phyloP scores from a whole-genome alignment of 2,113 vertebrate species.

The Rissa tridactyla region DNA sequence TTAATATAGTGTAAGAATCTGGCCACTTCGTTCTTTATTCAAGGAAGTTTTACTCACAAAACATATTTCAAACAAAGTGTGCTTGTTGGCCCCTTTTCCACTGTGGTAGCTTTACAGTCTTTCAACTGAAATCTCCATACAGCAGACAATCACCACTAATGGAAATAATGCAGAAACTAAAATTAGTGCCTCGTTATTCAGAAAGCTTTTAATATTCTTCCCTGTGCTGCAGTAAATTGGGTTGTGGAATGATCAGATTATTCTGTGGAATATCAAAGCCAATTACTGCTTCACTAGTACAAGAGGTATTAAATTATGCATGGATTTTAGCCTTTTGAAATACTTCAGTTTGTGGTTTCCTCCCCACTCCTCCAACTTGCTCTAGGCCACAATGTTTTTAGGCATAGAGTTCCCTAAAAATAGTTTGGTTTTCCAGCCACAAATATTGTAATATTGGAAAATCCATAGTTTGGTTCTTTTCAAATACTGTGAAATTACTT shows the following conservation, averaged over 20 bases:
- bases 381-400: neutral
- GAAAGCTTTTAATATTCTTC: neutral
- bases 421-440: neutral
- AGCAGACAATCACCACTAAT: neutral
- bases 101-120: neutral
- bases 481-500: neutral
- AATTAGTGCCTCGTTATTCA: conserved; percentile 7
- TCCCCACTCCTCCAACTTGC: neutral
- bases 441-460: neutral
- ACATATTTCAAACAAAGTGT: neutral
- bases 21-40: neutral
- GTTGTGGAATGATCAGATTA: neutral
- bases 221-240: neutral
- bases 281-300: neutral
- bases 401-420: neutral
- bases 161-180: neutral
- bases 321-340: neutral
- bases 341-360: neutral
- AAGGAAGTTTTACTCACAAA: neutral
- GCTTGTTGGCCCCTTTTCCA: neutral
- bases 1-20: neutral
- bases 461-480: neutral
- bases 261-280: neutral
- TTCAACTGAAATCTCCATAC: neutral
- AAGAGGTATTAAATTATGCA: neutral